phyloP scores from a whole-genome alignment of 2,797 vertebrate species.

The Etheostoma perlongum region DNA sequence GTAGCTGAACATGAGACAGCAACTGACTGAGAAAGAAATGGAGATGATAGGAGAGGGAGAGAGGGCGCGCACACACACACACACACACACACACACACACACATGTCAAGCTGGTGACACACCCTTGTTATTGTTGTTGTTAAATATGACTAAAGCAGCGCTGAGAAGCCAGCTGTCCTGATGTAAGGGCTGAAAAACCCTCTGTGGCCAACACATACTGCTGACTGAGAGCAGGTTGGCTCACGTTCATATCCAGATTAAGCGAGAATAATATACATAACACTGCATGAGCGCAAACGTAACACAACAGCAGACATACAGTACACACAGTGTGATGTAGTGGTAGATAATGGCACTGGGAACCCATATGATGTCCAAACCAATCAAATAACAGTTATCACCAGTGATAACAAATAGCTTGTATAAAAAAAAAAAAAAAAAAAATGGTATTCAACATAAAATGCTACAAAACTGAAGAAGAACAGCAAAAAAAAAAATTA shows the following conservation, averaged over 20 bases:
- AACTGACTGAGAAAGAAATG: conserved; percentile 9
- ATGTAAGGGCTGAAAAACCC: conserved; percentile 20
- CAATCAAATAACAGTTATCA: conserved; percentile 21
- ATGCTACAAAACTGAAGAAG: too few species aligned
- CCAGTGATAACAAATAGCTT: too few species aligned
- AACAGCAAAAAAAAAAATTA: too few species aligned
- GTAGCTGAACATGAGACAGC: conserved; percentile 9
- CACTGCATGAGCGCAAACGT: neutral
- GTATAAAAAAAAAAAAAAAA: too few species aligned
- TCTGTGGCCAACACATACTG: conserved; percentile 34
- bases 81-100: too few species aligned
- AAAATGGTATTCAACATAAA: too few species aligned
- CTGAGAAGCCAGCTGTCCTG: conserved; percentile 32
- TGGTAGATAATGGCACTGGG: conserved; percentile 24
- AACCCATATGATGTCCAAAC: neutral
- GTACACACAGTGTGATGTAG: conserved; percentile 3
- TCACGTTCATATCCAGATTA: conserved; percentile 54
- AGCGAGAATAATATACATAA: conserved; percentile 19
- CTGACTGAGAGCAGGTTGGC: conserved; percentile 43
- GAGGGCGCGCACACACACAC: neutral
- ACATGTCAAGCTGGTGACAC: conserved; percentile 28
- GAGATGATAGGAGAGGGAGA: neutral
- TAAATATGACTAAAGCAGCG: conserved; percentile 32
- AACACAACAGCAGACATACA: conserved; percentile 12
- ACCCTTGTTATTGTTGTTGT: conserved; percentile 39